These are phyloP conservation scores for Cynoglossus semilaevis DNA, from an alignment of 2,113 vertebrate species.

Conservation along the genomic window DNA sequence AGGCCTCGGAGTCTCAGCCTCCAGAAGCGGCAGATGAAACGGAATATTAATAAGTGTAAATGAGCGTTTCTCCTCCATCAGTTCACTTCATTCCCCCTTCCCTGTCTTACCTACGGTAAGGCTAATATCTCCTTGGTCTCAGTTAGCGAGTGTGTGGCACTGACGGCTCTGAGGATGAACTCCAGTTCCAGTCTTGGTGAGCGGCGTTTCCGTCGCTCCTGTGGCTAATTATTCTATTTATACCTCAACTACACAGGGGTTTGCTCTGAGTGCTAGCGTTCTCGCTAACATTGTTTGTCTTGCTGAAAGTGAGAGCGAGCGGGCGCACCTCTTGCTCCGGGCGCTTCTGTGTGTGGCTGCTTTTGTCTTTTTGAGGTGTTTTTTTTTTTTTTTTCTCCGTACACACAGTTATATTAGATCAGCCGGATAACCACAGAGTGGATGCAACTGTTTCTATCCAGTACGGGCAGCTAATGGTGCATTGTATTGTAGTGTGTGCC, in stretches of 20 bases:
- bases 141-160: conserved; percentile 25
- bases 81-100: conserved; percentile 1
- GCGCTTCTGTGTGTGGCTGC: conserved; percentile 28
- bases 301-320: conserved; percentile 57
- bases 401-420: background rate
- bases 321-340: conserved; percentile 53
- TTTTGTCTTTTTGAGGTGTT: background rate
- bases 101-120: background rate
- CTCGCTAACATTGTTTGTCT: conserved; percentile 68
- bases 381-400: background rate
- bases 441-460: too few relatives aligned
- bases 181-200: conserved; percentile 46
- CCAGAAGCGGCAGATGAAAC: conserved; percentile 48
- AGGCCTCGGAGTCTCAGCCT: conserved; percentile 10
- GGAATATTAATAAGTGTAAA: conserved; percentile 47
- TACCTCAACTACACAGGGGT: conserved; percentile 52
- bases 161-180: conserved; percentile 31
- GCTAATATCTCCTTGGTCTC: conserved; percentile 24
- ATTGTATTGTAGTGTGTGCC: too few relatives aligned
- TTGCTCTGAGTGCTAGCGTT: conserved; percentile 65
- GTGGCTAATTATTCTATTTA: conserved; percentile 73
- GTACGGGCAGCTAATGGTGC: too few relatives aligned
- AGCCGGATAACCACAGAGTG: background rate
- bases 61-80: conserved; percentile 12
- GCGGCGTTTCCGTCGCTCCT: conserved; percentile 69